Evolutionary conservation across 2,113 vertebrate genomes (phyloP), one percentile per base, ranked within the genome.

Genomic region (Crotophaga sulcirostris): DNA sequence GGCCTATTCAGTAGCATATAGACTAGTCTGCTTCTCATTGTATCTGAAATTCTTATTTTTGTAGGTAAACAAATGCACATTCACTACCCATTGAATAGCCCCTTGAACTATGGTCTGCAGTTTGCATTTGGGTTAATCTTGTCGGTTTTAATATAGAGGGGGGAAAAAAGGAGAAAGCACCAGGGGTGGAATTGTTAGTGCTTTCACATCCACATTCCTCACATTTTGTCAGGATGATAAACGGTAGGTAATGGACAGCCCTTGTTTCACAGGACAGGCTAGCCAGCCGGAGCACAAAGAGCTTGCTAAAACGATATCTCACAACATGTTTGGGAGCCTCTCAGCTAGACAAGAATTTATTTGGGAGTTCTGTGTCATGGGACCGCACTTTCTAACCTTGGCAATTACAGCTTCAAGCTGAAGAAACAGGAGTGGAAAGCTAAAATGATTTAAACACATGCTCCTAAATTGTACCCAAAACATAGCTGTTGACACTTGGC

Each of bases 11-110:
- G 79, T 49, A 78, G 92, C 75, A 59, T 93, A 97, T 84, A 96
- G 89, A 91, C 95, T 96, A 95, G 96, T 56, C 97, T 94, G 97
- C 96, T 91, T 85, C 87, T 96, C 94, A 97, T 98, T 98, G 97
- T 98, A 96, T 97, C 93, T 85, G 96, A 97, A 97, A 98, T 98
- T 98, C 97, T 97, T 98, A 98, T 97, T 98, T 98, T 98, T 97
- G 96, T 98, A 98, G 93, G 96, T 98, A 98, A 98, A 98, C 97
- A 98, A 98, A 98, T 98, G 98, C 97, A 89, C 97, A 98, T 98
- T 98, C 98, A 98, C 81, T 92, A 11, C 82, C 5, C 84, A 96
- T 90, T 98, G 97, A 98, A 98, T 98, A 98, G 97, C 97, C 91
- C 97, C 98, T 98, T 98, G 98, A 98, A 98, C 98, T 98, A 38